phyloP scores from a whole-genome alignment of 2,888 invertebrate species.

The Phlogophora meticulosa region DNA sequence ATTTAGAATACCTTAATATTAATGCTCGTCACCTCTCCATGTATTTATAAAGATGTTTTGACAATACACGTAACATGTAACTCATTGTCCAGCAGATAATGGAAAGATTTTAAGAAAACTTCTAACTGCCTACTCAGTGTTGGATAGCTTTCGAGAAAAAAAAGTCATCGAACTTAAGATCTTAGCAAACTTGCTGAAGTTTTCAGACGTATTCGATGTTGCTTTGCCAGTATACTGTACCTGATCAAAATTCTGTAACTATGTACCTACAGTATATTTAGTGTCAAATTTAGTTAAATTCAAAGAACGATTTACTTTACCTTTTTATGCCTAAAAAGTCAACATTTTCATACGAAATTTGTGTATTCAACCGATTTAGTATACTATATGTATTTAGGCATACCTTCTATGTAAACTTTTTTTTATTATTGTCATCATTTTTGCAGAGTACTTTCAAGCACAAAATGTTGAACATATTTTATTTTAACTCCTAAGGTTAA shows the following conservation, averaged over 20 bases:
- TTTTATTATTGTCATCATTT: constrained; percentile 1
- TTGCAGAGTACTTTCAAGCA: constrained; percentile 44
- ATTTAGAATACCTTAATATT: background rate
- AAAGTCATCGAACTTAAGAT: background rate
- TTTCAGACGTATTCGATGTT: background rate
- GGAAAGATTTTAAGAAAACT: constrained; percentile 1
- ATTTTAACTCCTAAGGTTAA: constrained; percentile 53
- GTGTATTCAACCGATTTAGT: constrained; percentile 1
- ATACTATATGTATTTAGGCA: background rate
- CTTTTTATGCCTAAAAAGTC: background rate
- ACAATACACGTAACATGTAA: constrained; percentile 43
- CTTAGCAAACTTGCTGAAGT: background rate
- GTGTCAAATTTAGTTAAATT: background rate
- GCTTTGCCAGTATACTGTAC: background rate
- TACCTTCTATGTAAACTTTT: constrained; percentile 3
- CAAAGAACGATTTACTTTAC: background rate
- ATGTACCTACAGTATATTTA: background rate
- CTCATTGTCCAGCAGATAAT: constrained; percentile 15
- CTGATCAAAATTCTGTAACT: background rate
- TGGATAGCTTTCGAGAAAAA: constrained; percentile 7
- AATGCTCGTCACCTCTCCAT: constrained; percentile 21
- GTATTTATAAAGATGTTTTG: constrained; percentile 30
- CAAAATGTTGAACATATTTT: constrained; percentile 55
- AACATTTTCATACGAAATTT: background rate
- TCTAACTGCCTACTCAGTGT: background rate